Percentiles rank a stretch among this genome's conserved stretches.
phyloP scores from a whole-genome alignment of 2,888 invertebrate species.

The Metallyticus violacea region DNA sequence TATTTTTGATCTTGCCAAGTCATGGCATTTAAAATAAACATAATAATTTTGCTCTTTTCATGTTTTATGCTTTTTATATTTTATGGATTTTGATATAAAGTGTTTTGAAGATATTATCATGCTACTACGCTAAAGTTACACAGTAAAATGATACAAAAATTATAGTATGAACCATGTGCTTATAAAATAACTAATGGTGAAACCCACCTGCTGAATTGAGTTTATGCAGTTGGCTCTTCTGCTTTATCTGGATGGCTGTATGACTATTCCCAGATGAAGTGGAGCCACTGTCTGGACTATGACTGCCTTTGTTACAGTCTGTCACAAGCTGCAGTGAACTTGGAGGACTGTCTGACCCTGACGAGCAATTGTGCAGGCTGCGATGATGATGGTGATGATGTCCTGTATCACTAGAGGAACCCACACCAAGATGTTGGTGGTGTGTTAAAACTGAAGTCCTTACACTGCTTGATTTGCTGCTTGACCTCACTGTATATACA shows the following conservation, averaged over 20 bases:
- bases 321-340: slow-evolving; percentile 34
- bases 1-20: too few relatives aligned
- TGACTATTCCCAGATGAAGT: slow-evolving; percentile 27
- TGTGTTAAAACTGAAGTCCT: slow-evolving; percentile 36
- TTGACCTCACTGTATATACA: slow-evolving; percentile 40
- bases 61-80: too few relatives aligned
- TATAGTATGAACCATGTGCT: too few relatives aligned
- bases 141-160: too few relatives aligned
- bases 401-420: slow-evolving; percentile 29
- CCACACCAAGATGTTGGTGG: slow-evolving; percentile 21
- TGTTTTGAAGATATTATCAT: too few relatives aligned
- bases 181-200: too few relatives aligned
- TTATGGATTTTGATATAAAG: too few relatives aligned
- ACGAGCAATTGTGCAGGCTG: slow-evolving; percentile 32
- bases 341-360: slow-evolving; percentile 41
- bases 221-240: slow-evolving; percentile 40
- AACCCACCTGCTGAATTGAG: slow-evolving; percentile 40
- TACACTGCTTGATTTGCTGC: slow-evolving; percentile 41
- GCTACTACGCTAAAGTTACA: too few relatives aligned
- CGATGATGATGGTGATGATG: slow-evolving; percentile 3
- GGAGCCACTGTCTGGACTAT: slow-evolving; percentile 25
- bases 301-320: slow-evolving; percentile 1
- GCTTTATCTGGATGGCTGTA: slow-evolving; percentile 37
- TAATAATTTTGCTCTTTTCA: too few relatives aligned
- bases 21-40: too few relatives aligned